These are phyloP conservation scores for Notechis scutatus DNA, from an alignment of 2,113 vertebrate genomes.

Conservation along the genomic window DNA sequence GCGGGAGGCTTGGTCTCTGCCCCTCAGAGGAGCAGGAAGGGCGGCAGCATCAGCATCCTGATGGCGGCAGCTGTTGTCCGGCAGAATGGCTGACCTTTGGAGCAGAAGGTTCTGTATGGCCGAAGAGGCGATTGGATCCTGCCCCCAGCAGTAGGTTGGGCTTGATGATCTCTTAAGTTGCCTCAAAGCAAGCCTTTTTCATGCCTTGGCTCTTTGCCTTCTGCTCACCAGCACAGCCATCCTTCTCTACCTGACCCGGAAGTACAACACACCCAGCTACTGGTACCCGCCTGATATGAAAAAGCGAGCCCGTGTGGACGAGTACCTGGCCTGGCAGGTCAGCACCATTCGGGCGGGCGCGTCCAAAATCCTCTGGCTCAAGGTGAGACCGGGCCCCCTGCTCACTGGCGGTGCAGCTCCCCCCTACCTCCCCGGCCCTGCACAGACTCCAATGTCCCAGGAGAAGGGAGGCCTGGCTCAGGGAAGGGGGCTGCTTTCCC, in stretches of 20 bases:
- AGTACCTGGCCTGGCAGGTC: constrained; percentile 83
- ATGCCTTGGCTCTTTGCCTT: neutral
- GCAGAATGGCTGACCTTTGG: neutral
- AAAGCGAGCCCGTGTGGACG: constrained; percentile 70
- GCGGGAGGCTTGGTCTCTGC: too few relatives aligned
- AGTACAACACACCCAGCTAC: constrained; percentile 75
- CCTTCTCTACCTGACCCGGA: constrained; percentile 72
- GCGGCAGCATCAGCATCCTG: too few relatives aligned
- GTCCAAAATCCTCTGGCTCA: constrained; percentile 72
- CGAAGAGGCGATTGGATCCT: neutral
- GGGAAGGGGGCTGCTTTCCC: neutral
- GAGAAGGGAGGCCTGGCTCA: neutral
- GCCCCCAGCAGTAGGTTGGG: too few relatives aligned
- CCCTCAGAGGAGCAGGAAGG: too few relatives aligned
- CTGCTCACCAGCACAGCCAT: constrained; percentile 69
- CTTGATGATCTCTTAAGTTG: neutral
- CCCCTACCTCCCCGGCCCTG: too few relatives aligned
- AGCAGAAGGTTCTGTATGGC: neutral
- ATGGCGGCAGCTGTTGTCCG: neutral
- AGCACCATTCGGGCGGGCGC: constrained; percentile 64
- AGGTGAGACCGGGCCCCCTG: constrained; percentile 40
- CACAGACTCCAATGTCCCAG: neutral
- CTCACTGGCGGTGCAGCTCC: neutral
- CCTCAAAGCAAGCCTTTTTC: neutral
- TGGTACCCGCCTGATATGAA: constrained; percentile 81